These are phyloP conservation scores for Ormyrus rosae DNA, from an alignment of 2,888 invertebrate genomes.

Conservation along the genomic window DNA sequence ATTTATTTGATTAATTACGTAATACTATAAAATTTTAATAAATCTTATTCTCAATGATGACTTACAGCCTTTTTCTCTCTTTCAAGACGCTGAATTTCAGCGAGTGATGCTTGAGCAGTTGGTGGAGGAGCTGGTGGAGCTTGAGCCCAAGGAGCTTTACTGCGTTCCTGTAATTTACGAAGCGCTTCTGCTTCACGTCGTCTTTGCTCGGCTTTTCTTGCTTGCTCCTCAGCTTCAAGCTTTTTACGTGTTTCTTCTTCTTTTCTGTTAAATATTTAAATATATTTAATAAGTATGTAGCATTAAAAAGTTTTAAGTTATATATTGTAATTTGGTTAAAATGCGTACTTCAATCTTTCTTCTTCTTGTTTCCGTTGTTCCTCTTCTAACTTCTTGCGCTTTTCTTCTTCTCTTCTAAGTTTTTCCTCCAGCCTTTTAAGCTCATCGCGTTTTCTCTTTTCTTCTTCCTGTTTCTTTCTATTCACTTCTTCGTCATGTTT, in stretches of 20 bases:
- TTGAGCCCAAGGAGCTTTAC: conserved; percentile 79
- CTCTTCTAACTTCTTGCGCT: conserved; percentile 76
- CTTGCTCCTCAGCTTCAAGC: conserved; percentile 72
- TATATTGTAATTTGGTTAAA: no score
- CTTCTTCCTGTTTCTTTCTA: conserved; percentile 75
- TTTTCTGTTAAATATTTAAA: conserved; percentile 61
- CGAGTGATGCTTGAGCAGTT: conserved; percentile 76
- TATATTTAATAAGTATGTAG: not conserved
- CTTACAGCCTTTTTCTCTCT: conserved; percentile 77
- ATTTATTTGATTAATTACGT: no score
- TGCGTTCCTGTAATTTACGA: conserved; percentile 76
- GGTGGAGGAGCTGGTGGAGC: conserved; percentile 73
- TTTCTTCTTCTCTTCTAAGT: conserved; percentile 77
- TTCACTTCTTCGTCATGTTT: conserved; percentile 75
- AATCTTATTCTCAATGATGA: not conserved
- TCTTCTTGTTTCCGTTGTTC: conserved; percentile 73
- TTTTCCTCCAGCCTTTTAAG: conserved; percentile 72
- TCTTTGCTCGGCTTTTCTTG: conserved; percentile 75
- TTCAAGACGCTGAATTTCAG: conserved; percentile 79
- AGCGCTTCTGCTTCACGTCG: conserved; percentile 76
- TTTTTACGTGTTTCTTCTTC: conserved; percentile 69
- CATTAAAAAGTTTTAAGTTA: no score
- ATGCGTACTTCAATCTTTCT: conserved; percentile 65
- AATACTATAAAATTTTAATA: no score
- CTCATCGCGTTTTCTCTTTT: conserved; percentile 73